Evolutionary conservation across 2,888 invertebrate species (phyloP).

Genomic region (Schizaphis graminum): DNA sequence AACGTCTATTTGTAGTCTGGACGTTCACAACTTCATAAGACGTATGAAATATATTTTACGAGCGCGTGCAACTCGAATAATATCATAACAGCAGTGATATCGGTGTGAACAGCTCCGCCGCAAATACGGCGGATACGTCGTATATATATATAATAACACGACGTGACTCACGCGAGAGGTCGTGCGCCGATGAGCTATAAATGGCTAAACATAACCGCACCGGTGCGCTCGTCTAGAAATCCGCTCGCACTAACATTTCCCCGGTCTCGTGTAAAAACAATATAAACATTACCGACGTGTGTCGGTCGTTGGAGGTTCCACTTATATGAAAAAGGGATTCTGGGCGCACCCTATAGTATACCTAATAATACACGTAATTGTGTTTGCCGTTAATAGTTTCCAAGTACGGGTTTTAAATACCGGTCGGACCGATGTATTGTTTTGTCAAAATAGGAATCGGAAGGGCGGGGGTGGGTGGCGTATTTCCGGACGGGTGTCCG

Average conservation of each 20-base stretch:
- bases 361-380: background rate
- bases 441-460: background rate
- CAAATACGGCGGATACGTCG: background rate
- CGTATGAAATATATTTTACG: background rate
- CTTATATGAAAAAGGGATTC: constrained; percentile 12
- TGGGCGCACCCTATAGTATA: background rate
- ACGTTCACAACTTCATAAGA: constrained; percentile 11
- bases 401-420: constrained; percentile 45
- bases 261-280: constrained; percentile 6
- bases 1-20: background rate
- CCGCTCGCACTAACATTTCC: constrained; percentile 41
- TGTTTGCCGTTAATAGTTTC: background rate
- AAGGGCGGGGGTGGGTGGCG: constrained; percentile 26
- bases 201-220: constrained; percentile 59
- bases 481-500: constrained; percentile 57
- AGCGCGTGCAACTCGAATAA: background rate
- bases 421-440: constrained; percentile 30
- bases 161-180: constrained; percentile 56
- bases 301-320: background rate
- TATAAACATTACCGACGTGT: background rate
- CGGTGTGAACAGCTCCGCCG: constrained; percentile 55
- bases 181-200: constrained; percentile 63
- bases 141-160: constrained; percentile 17
- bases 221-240: constrained; percentile 59
- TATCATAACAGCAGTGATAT: background rate